phyloP scores from a whole-genome alignment of 2,888 invertebrate genomes.

The Stenodera caucasica region DNA sequence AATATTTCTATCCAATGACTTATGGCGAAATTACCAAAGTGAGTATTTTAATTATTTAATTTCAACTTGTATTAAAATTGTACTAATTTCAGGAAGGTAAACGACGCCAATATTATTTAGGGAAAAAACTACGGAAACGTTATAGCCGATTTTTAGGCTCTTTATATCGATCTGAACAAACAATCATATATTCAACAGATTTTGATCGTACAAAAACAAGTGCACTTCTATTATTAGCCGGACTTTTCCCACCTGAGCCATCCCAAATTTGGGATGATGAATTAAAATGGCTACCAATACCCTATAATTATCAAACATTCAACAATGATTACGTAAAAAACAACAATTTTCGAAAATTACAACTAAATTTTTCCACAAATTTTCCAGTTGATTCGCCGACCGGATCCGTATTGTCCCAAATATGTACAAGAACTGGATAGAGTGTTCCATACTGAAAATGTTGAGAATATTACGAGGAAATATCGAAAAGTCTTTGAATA shows the following conservation, averaged over 20 bases:
- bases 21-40: conserved; percentile 75
- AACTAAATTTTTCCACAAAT: neutral
- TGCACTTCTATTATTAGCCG: conserved; percentile 65
- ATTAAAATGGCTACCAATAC: conserved; percentile 73
- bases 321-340: conserved; percentile 9
- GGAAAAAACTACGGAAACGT: conserved; percentile 62
- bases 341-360: neutral
- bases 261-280: conserved; percentile 59
- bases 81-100: conserved; percentile 12
- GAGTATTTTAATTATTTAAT: conserved; percentile 30
- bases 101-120: conserved; percentile 57
- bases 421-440: conserved; percentile 29
- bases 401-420: conserved; percentile 29
- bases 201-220: conserved; percentile 71
- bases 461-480: conserved; percentile 19
- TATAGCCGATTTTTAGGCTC: conserved; percentile 62
- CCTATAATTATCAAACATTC: conserved; percentile 60
- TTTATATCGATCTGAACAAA: conserved; percentile 29
- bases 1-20: conserved; percentile 67
- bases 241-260: conserved; percentile 63
- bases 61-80: neutral
- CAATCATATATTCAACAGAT: conserved; percentile 66
- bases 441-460: conserved; percentile 23
- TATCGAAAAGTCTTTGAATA: conserved; percentile 27
- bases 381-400: conserved; percentile 24